Evolutionary conservation across 2,797 vertebrate species (phyloP).

Genomic region (Chloroceryle amazona): DNA sequence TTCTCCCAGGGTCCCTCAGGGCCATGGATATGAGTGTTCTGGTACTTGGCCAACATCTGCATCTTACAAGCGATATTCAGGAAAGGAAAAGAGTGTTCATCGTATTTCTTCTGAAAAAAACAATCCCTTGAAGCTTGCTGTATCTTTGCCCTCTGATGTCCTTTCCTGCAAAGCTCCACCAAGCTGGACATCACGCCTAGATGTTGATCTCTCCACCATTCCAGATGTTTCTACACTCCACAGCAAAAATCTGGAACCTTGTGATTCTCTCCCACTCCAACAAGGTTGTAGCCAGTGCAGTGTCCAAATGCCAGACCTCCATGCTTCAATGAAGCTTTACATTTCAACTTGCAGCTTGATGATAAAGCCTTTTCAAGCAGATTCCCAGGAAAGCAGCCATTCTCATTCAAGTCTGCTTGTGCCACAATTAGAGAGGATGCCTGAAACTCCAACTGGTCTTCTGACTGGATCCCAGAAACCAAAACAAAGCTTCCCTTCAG

Average conservation of each 20-base stretch:
- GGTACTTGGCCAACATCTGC: background rate
- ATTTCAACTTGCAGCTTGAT: conserved; percentile 78
- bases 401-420: conserved; percentile 50
- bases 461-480: conserved; percentile 19
- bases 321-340: conserved; percentile 71
- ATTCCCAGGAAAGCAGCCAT: background rate
- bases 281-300: conserved; percentile 25
- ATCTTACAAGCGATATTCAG: conserved; percentile 28
- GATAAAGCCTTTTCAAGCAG: conserved; percentile 52
- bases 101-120: background rate
- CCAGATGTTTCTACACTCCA: conserved; percentile 49
- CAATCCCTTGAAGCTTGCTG: background rate
- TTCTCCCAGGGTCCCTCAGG: background rate
- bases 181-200: conserved; percentile 70
- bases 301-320: conserved; percentile 29
- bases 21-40: background rate
- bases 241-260: conserved; percentile 41
- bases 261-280: background rate
- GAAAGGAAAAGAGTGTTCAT: background rate
- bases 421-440: conserved; percentile 42
- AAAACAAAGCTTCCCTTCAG: conserved; percentile 49
- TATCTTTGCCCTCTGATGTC: conserved; percentile 35
- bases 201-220: conserved; percentile 62
- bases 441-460: background rate
- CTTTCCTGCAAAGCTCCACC: conserved; percentile 45